Base-by-base conservation (phyloP, 2,888 invertebrate species). In the Heliconius ethilla region DNA sequence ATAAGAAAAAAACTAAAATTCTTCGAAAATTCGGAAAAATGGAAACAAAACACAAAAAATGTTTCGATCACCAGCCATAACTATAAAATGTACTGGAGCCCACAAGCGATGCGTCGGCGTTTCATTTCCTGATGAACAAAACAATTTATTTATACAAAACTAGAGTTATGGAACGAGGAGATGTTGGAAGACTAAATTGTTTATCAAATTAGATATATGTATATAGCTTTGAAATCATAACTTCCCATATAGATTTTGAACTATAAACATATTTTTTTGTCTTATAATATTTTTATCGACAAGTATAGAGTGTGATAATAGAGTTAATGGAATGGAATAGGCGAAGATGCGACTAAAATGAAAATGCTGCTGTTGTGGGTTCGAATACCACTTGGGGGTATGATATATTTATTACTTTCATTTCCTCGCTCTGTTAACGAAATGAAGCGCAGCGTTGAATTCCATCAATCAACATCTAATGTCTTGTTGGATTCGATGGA, bases 41-140 rank as follows among this genome's bases (percentile, higher is more conserved):
- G 4, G 3, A 63, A 15, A 27, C 27, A 27, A 40, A 69, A 0
- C 18, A 69, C 40, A 11, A 40, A 69, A 69, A 69, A 45, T 69
- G 69, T 27, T 69, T 6, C 25, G 0, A 45, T 27, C 69, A 25
- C n/a, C 15, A 15, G 40, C 13, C 25, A 25, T 3, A 45, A 40
- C 25, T 69, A 40, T 69, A 69, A 45, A 69, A 40, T 69, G 67
- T 69, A 40, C 40, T 69, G 40, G 25, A 69, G 15, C n/a, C n/a
- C 18, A 37, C n/a, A 67, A 40, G 25, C 40, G 25, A 69, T 15
- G 69, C 69, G 69, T 69, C 40, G 69, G 69, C 69, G 40, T 69
- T 69, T 13, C 40, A 25, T 37, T 40, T 69, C 40, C 25, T 45
- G 37, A 40, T 18, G 69, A 69, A 45, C 40, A 45, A 69, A 69